Evolutionary conservation across 2,888 invertebrate genomes (phyloP), one percentile per base, ranked within the genome.

Genomic region (Polydrusus cervinus): DNA sequence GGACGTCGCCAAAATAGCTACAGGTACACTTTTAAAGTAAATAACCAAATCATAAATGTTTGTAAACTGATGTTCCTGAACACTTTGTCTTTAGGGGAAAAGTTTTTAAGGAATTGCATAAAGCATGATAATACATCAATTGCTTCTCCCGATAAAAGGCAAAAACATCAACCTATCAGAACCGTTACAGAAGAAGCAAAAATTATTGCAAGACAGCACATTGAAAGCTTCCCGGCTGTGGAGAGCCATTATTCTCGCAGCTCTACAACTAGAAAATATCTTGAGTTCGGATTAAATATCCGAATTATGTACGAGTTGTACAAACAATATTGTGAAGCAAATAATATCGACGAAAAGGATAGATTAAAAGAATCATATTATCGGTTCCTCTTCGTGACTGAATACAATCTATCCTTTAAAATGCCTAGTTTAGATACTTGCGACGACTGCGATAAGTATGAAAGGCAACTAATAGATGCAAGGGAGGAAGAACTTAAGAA

Each of bases 11-110:
- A 40, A 40, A 40, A 40, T 2, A 40, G 40, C 40, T 40, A 40
- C 40, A 40, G 40, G 40, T 40, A 40, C 40, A 5, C 3, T 40
- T 40, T 40, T 40, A 40, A 40, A 40, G 40, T 40, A 40, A 40
- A 40, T 40, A 40, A 40, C 40, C 40, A 40, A 40, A 40, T 34
- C 13, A 47, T 55, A 13, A 34, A 55, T n/a, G 18, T 55, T 14
- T 55, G 55, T 55, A 55, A 55, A 18, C n/a, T 55, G 14, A 55
- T 55, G 55, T 55, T 55, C 18, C 14, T 55, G 14, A 55, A 55
- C 18, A 55, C 55, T n/a, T 55, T 55, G 40, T 40, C 40, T 40
- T 40, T 40, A 55, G 55, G 55, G 13, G 55, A 16, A 55, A 55
- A 40, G 40, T 40, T 2, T 40, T 40, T 40, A 40, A 40, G 10